Base-by-base conservation (phyloP, 2,113 vertebrate species). In the Edolisoma coerulescens region DNA sequence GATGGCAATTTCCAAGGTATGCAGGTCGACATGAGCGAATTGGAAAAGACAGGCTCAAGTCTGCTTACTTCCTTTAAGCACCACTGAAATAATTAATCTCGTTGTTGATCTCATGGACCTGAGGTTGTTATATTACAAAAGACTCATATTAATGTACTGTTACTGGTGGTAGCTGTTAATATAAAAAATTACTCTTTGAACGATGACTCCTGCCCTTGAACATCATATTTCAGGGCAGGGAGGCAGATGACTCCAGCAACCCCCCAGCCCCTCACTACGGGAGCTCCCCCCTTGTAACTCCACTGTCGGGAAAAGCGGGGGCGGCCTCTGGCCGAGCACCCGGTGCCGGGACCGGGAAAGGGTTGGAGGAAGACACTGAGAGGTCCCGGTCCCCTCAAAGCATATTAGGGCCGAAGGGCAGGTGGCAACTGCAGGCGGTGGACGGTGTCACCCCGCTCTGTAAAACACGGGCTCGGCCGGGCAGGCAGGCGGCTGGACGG, bases 311-410 rank as follows among this genome's bases (percentile, higher is more conserved):
- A 20, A 52, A 44, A 67, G 47, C 3, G 0, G 7, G 27, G 26
- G 2, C 0, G 0, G 32, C 52, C 16, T 33, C 45, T 33, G 69
- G 9, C 27, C 3, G 13, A 39, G 23, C 32, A 12, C 7, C 6
- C 5, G 4, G 16, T 13, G 6, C 19, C 4, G 6, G 57, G 15
- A 27, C 4, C 5, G 15, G 16, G 13, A 22, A 16, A 11, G 14
- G 23, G 16, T 24, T 57, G 57, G 6, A 30, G 28, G 37, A 57
- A 57, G 22, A 15, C 8, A 2, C 26, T 4, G 9, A 5, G 9
- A 59, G 26, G 7, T 52, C 13, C 19, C 2, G 0, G 13, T 30
- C 1, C 16, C 45, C 26, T 16, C 23, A 1, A 26, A 56, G 7
- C 15, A 10, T 28, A 1, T 19, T 13, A 17, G 50, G 32, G 37